These are phyloP conservation scores for Tauraco hartlaubi DNA, from an alignment of 2,797 vertebrate genomes.

Conservation along the genomic window DNA sequence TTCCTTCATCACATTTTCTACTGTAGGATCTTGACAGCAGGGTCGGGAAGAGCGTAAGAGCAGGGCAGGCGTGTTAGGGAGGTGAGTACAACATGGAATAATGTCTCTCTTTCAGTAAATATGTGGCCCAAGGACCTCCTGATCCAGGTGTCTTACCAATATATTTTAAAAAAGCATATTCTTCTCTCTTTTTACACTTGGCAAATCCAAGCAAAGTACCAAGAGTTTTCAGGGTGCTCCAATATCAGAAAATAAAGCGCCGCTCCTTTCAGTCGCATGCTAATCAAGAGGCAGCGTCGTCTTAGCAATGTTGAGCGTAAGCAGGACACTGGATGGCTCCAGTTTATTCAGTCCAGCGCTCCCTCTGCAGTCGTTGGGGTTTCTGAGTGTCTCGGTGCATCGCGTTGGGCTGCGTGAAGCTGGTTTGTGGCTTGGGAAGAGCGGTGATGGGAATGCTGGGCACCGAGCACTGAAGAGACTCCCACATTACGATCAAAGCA, in stretches of 20 bases:
- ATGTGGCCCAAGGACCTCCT: not conserved
- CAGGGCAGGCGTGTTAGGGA: not conserved
- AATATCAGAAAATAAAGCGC: rapidly evolving
- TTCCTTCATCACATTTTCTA: not conserved
- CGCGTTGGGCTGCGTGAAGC: not conserved
- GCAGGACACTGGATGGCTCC: not conserved
- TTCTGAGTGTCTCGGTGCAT: not conserved
- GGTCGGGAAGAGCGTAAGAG: not conserved
- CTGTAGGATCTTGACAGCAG: not conserved
- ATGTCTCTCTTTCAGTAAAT: not conserved
- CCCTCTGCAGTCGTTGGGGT: not conserved
- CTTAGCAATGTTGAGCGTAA: not conserved
- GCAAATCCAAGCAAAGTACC: not conserved
- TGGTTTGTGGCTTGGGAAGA: not conserved
- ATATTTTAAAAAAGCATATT: not conserved
- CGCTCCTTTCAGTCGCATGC: rapidly evolving
- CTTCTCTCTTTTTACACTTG: not conserved
- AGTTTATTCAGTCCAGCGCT: not conserved
- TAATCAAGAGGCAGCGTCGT: not conserved
- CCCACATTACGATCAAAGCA: not conserved
- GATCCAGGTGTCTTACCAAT: not conserved
- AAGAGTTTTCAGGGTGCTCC: not conserved
- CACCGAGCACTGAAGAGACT: not conserved
- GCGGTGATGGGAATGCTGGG: not conserved
- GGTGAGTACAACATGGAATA: not conserved